Evolutionary conservation across 1,140 invertebrate genomes (phyloP).

Genomic region (Drosophila bocqueti): DNA sequence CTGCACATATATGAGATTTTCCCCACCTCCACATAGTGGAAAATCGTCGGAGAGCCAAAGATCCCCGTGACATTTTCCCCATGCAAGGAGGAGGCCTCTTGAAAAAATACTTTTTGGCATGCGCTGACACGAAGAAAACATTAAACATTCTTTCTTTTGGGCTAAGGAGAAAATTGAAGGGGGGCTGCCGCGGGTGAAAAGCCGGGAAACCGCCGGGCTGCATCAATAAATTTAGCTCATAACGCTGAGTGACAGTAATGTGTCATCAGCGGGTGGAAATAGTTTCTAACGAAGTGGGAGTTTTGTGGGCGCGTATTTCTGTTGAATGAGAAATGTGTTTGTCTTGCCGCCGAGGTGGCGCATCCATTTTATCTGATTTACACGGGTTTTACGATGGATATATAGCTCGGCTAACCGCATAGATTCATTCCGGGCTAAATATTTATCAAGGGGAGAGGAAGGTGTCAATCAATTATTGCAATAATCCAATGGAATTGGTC

Average conservation of each 20-base stretch:
- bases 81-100: constrained; percentile 32
- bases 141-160: constrained; percentile 60
- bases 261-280: constrained; percentile 75
- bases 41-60: constrained; percentile 20
- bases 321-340: constrained; percentile 43
- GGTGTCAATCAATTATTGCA: constrained; percentile 11
- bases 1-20: constrained; percentile 25
- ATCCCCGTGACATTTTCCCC: constrained; percentile 68
- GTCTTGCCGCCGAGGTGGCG: constrained; percentile 27
- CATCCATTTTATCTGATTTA: constrained; percentile 49
- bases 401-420: constrained; percentile 13
- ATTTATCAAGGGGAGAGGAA: constrained; percentile 3
- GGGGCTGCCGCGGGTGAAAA: background rate
- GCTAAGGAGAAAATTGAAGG: constrained; percentile 2
- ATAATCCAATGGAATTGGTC: background rate
- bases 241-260: constrained; percentile 78
- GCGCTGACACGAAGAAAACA: constrained; percentile 66
- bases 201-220: constrained; percentile 17
- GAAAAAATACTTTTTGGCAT: constrained; percentile 69
- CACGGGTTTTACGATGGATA: constrained; percentile 23
- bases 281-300: constrained; percentile 68
- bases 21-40: constrained; percentile 28
- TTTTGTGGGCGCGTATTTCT: constrained; percentile 38
- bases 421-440: constrained; percentile 16
- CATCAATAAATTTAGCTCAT: constrained; percentile 82